A percentile compares a stretch with the other conserved stretches of the same genome.
Conservation (phyloP, 2,113 vertebrate genomes). For the Circaetus cinerascens region DNA sequence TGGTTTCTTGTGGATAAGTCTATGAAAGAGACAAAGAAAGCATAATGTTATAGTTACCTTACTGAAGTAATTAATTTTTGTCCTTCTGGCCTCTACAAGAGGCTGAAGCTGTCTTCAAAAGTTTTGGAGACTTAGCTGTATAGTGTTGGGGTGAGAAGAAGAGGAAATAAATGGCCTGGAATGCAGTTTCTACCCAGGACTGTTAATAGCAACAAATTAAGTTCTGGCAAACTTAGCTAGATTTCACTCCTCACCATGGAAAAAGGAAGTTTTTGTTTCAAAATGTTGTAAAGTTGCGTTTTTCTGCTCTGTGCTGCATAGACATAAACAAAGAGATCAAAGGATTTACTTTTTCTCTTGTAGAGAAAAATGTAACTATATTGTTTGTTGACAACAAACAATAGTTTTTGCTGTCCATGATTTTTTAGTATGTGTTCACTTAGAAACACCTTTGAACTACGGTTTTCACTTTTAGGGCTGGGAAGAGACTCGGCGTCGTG, state of each 20-base stretch:
- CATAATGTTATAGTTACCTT: rapidly evolving
- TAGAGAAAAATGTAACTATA: neutral
- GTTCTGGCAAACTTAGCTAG: neutral
- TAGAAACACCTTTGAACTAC: rapidly evolving
- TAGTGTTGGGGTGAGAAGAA: neutral
- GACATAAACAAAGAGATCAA: neutral
- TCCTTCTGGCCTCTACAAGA: neutral
- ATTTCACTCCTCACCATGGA: neutral
- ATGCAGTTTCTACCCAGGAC: neutral
- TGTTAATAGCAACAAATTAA: neutral
- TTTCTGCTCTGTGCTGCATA: neutral
- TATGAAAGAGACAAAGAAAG: neutral
- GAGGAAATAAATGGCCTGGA: neutral
- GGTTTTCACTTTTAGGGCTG: conserved; percentile 81
- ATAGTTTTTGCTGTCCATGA: neutral
- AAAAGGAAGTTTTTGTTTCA: neutral
- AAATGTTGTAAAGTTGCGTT: neutral
- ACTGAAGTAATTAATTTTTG: neutral
- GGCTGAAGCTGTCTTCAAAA: neutral
- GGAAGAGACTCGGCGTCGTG: conserved; percentile 86
- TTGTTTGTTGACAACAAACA: neutral
- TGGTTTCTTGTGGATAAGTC: neutral
- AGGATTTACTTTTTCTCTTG: neutral
- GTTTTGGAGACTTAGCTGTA: neutral
- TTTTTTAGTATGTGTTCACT: neutral